A percentile compares a stretch with the other conserved stretches of the same genome.
Conservation (phyloP, 1,140 invertebrate genomes). For the Bombus waltoni region DNA sequence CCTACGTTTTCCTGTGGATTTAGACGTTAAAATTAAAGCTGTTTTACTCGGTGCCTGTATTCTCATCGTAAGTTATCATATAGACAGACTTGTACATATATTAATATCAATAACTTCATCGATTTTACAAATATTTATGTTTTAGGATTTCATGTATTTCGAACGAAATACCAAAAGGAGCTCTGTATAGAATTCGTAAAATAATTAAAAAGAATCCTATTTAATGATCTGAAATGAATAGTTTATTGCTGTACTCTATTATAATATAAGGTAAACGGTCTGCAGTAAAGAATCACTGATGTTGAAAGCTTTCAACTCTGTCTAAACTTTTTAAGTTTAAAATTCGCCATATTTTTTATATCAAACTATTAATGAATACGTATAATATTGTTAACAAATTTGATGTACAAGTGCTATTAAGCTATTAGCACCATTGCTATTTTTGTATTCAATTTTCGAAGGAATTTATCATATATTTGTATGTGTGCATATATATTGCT, state of each 20-base stretch:
- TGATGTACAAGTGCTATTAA: background rate
- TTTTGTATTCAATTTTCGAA: background rate
- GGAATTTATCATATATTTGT: background rate
- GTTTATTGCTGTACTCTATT: background rate
- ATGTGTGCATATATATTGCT: background rate
- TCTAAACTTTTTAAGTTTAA: background rate
- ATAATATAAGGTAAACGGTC: background rate
- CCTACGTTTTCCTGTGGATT: slow-evolving; percentile 90
- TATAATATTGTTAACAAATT: background rate
- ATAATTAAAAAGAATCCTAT: background rate
- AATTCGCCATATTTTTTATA: background rate
- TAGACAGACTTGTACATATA: background rate
- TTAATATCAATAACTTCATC: background rate
- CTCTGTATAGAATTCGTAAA: background rate
- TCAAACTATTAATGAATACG: background rate
- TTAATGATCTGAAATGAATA: background rate
- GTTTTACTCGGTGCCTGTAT: slow-evolving; percentile 89
- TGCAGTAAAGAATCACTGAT: no score
- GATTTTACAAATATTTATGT: slow-evolving; percentile 46
- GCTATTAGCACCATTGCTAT: background rate
- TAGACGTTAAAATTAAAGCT: slow-evolving; percentile 92
- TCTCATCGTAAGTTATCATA: slow-evolving; percentile 85
- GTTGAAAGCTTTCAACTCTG: background rate
- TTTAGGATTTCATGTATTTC: slow-evolving; percentile 91
- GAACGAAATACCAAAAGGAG: background rate